Evolutionary conservation across 2,797 vertebrate genomes (phyloP).

Genomic region (Gila robusta): DNA sequence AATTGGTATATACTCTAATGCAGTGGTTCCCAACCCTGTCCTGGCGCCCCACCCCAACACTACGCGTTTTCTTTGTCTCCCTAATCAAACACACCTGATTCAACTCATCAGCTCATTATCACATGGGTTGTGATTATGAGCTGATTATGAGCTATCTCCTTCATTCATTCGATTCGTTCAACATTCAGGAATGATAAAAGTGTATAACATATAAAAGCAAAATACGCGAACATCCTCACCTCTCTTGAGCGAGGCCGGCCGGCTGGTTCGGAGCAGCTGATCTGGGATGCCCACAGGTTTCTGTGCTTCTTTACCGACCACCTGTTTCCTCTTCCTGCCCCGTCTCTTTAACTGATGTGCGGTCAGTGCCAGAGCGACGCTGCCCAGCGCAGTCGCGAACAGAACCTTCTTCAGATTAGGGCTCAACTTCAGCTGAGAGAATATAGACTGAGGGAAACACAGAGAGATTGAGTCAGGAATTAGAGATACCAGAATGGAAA

Average conservation of each 20-base stretch:
- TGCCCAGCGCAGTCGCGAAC: constrained; percentile 95
- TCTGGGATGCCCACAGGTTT: constrained; percentile 85
- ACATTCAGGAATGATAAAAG: too few relatives aligned
- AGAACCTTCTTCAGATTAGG: constrained; percentile 95
- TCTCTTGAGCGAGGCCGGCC: constrained; percentile 89
- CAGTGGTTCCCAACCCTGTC: too few relatives aligned
- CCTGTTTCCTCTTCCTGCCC: constrained; percentile 90
- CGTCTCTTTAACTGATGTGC: constrained; percentile 96
- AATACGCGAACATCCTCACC: constrained; percentile 75
- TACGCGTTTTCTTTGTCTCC: too few relatives aligned
- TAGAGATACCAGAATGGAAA: background rate
- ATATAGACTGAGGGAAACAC: constrained; percentile 80
- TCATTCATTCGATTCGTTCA: too few relatives aligned
- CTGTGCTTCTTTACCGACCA: constrained; percentile 73
- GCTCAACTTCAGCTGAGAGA: constrained; percentile 91
- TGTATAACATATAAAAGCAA: too few relatives aligned
- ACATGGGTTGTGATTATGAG: too few relatives aligned
- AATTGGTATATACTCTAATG: too few relatives aligned
- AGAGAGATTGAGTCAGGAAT: background rate
- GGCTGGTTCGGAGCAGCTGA: constrained; percentile 84
- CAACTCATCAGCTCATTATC: too few relatives aligned
- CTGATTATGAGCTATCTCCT: too few relatives aligned
- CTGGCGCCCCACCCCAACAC: too few relatives aligned
- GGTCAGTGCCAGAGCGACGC: constrained; percentile 93
- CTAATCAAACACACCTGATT: too few relatives aligned